phyloP scores from a whole-genome alignment of 2,888 invertebrate genomes.

The Andrena minutula region DNA sequence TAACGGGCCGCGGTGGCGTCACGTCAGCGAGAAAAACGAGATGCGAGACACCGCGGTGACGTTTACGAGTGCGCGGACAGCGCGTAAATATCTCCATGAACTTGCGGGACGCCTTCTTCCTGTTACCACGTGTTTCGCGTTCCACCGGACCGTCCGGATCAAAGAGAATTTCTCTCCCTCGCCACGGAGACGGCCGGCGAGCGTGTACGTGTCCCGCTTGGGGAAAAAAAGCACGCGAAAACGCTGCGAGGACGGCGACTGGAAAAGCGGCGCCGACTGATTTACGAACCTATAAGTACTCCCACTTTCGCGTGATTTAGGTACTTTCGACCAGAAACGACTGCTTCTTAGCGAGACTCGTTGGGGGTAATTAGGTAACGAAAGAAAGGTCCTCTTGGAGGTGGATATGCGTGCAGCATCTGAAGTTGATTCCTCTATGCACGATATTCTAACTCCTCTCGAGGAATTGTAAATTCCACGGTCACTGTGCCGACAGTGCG shows the following conservation, averaged over 20 bases:
- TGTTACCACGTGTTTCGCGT: slow-evolving; percentile 63
- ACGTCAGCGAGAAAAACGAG: slow-evolving; percentile 70
- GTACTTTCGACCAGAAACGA: background rate
- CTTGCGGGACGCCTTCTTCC: slow-evolving; percentile 73
- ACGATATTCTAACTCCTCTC: too few relatives aligned
- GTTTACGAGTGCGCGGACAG: slow-evolving; percentile 79
- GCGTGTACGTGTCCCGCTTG: background rate
- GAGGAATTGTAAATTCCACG: slow-evolving; percentile 23
- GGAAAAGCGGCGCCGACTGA: slow-evolving; percentile 21
- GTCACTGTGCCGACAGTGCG: slow-evolving; percentile 12
- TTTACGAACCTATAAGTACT: slow-evolving; percentile 26
- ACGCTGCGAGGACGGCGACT: background rate
- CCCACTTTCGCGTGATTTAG: slow-evolving; percentile 39
- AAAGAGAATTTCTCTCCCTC: slow-evolving; percentile 23
- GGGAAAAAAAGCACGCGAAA: slow-evolving; percentile 20
- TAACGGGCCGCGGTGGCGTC: slow-evolving; percentile 60
- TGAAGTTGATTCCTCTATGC: too few relatives aligned
- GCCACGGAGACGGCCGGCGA: background rate
- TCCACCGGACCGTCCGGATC: slow-evolving; percentile 48
- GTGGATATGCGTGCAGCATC: background rate
- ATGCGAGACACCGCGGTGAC: slow-evolving; percentile 69
- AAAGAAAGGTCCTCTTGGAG: background rate
- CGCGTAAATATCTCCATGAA: slow-evolving; percentile 78
- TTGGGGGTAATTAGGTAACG: slow-evolving; percentile 27
- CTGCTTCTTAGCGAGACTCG: background rate